A percentile compares a stretch with the other conserved stretches of the same genome.
Conservation (phyloP, 2,113 vertebrate species). For the Formicarius rufipectus region DNA sequence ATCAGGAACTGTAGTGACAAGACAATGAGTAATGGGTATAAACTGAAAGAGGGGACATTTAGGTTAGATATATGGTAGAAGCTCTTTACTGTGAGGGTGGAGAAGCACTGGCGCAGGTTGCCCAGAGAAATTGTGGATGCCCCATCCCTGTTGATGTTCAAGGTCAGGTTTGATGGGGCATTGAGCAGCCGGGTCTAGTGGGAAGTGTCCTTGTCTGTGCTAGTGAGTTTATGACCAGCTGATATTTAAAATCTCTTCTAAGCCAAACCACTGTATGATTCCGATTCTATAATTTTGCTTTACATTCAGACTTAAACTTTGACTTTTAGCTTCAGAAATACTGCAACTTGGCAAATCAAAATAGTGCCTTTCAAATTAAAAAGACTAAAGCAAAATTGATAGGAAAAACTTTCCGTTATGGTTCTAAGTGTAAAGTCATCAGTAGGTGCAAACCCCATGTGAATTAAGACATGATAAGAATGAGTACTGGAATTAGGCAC, state of each 20-base stretch:
- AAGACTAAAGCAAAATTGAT: rapidly evolving
- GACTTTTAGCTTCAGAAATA: background rate
- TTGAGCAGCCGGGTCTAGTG: background rate
- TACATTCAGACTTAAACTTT: background rate
- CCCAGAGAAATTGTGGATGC: background rate
- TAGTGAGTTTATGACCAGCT: background rate
- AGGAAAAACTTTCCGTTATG: background rate
- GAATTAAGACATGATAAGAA: background rate
- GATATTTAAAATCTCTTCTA: background rate
- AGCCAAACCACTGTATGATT: background rate
- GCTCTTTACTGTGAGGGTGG: background rate
- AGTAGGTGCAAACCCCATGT: rapidly evolving
- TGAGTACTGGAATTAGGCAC: background rate
- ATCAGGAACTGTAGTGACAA: background rate
- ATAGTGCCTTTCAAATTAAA: background rate
- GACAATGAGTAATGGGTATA: background rate
- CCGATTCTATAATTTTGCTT: background rate
- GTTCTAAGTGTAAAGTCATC: background rate
- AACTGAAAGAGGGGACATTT: background rate
- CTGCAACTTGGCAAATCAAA: background rate
- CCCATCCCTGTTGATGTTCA: background rate
- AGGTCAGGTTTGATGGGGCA: background rate
- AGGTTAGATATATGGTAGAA: background rate
- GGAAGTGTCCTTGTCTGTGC: background rate
- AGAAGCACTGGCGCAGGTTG: background rate